These are phyloP conservation scores for Zaprionus bogoriensis DNA, from an alignment of 2,888 invertebrate genomes.

Conservation along the genomic window DNA sequence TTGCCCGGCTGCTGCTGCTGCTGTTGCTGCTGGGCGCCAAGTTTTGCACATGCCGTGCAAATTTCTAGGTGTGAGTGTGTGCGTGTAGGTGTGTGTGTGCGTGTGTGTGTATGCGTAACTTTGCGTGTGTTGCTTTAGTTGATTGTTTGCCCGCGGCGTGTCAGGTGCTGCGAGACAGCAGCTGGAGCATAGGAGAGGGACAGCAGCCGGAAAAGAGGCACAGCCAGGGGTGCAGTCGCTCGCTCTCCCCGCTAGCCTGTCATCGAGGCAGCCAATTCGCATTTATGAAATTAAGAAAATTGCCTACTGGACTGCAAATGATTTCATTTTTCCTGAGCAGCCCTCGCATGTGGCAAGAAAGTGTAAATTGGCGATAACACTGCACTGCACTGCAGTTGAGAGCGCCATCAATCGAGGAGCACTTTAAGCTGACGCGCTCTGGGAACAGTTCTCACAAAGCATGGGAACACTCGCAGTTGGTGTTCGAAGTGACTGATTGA, in stretches of 20 bases:
- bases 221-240: not conserved
- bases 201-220: not conserved
- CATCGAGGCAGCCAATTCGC: conserved; percentile 61
- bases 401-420: no score
- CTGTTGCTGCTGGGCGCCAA: conserved; percentile 42
- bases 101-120: conserved; percentile 14
- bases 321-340: conserved; percentile 21
- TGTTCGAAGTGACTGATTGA: no score
- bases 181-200: not conserved
- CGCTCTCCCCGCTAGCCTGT: no score
- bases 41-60: conserved; percentile 64
- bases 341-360: not conserved
- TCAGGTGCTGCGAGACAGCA: conserved; percentile 28
- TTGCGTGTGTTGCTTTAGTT: conserved; percentile 51
- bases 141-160: conserved; percentile 60
- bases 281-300: conserved; percentile 66
- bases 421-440: no score
- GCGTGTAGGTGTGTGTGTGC: conserved; percentile 22
- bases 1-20: conserved; percentile 21
- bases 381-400: not conserved
- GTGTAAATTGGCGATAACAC: not conserved
- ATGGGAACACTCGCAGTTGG: no score
- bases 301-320: conserved; percentile 45
- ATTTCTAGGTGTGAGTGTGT: conserved; percentile 26
- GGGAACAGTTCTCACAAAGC: no score